Evolutionary conservation across 2,797 vertebrate genomes (phyloP).

Genomic region (Enoplosus armatus): DNA sequence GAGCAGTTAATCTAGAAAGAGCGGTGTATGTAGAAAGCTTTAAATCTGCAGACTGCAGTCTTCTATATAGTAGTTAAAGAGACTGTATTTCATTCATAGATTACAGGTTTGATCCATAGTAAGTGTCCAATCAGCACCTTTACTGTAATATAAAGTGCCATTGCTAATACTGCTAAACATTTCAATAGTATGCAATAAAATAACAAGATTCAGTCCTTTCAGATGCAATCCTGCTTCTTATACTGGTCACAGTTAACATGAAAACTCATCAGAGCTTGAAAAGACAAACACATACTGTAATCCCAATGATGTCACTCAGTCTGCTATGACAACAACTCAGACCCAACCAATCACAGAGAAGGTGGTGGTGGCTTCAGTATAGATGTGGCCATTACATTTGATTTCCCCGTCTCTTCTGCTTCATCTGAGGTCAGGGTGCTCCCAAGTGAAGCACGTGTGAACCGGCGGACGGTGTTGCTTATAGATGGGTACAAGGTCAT

Average conservation of each 20-base stretch:
- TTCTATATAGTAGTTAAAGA: background rate
- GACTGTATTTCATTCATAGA: background rate
- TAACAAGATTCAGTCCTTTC: background rate
- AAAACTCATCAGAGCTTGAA: slow-evolving; percentile 3
- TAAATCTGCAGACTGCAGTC: background rate
- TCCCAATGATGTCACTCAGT: background rate
- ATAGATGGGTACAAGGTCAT: slow-evolving; percentile 80
- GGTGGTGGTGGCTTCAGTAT: background rate
- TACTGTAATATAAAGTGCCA: slow-evolving; percentile 8
- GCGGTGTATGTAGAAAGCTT: background rate
- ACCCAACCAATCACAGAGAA: slow-evolving; percentile 25
- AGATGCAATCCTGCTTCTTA: background rate
- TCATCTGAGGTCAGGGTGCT: slow-evolving; percentile 6
- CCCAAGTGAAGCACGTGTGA: slow-evolving; percentile 69
- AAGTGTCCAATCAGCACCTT: background rate
- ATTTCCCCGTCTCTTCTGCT: slow-evolving; percentile 5
- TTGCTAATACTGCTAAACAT: slow-evolving; percentile 22
- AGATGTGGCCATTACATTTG: background rate
- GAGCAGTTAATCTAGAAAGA: background rate
- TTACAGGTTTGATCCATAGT: background rate
- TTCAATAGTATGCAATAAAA: background rate
- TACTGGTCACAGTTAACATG: background rate
- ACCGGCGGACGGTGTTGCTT: slow-evolving; percentile 81
- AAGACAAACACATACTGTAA: slow-evolving; percentile 5
- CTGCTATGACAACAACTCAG: background rate